Evolutionary conservation across 2,888 invertebrate species (phyloP), one percentile per base, ranked within the genome.

Genomic region (Drosophila pseudotakahashii): DNA sequence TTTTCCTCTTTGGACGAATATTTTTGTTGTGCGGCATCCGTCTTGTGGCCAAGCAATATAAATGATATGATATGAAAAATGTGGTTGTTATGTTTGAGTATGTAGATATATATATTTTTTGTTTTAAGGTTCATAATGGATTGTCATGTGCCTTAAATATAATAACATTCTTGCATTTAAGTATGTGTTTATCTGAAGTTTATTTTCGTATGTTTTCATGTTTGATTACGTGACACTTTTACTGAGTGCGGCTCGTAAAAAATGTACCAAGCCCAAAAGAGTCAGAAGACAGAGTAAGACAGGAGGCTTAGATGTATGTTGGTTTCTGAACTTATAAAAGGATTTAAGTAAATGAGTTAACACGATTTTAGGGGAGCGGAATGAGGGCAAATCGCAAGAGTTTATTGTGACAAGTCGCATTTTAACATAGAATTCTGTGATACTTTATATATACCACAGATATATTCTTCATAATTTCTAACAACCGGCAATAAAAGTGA

Each of bases 191-290:
- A 45, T 47, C 68, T 70, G 58, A 61, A 75, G 57, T 75, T 75
- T 67, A 64, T 72, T 76, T 74, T 66, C 58, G 57, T 71, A 66
- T 53, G 73, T 64, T 77, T 76, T 73, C 66, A 60, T 78, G 54
- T 71, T 77, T 75, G 75, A 69, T 70, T 77, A 80, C 78, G 78
- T 78, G 78, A 80, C 73, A 68, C 73, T 73, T 80, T 78, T 79
- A 30, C 48, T 34, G 53, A 77, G 64, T 74, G 53, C 60, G 53
- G 39, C 58, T 53, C 74, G 52, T 54, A 67, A 69, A 74, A 58
- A 63, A 52, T n/a, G 13, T 30, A n/a, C 26, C 26, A 7, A 26
- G 4, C n/a, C 23, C 4, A n/a, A 23, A 13, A 13, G 23, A 63
- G 47, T 11, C 36, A 42, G 16, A 16, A 39, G 36, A 53, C 32